Evolutionary conservation across 2,888 invertebrate genomes (phyloP), one percentile per base, ranked within the genome.

Genomic region (Sphecodes monilicornis): DNA sequence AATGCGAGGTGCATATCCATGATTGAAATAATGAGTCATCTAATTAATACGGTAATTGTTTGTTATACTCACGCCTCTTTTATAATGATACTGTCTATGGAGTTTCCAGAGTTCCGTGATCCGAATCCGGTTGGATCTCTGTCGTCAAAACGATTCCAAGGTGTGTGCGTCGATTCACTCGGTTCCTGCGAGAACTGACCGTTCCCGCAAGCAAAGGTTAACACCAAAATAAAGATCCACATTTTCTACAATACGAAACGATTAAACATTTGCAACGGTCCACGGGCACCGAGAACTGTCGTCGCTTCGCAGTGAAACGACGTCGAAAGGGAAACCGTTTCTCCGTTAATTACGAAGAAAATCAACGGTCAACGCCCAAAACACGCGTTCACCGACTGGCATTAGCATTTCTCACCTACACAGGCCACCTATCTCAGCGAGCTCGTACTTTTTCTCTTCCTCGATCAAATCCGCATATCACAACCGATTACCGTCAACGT

Each of bases 61-160:
- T 26, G n/a, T 32, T 46, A 0, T 73, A 92, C 94, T 92, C 78
- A 94, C 93, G 94, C 92, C 85, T 94, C 94, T 91, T 92, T 93
- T 72, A 94, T 90, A 57, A 94, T 93, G 41, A 93, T 75, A 88
- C 91, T 92, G 50, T 93, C 92, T 32, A 82, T 83, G 76, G 82
- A 80, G 26, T 66, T 69, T 36, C 39, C 72, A 43, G 60, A 10
- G 80, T 86, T 88, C 77, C 88, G 75, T 16, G 68, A 84, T 54
- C 89, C 86, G 46, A 76, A 86, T 32, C 83, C 88, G 64, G 76
- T 26, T 32, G 78, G 82, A 71, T 92, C 92, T 71, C 88, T 86
- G 3, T 92, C 91, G 11, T 93, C 92, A 66, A 89, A 91, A 76
- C 91, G 90, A 84, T 84, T 90, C 91, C 91, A 92, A 66, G 92